These are phyloP conservation scores for Austrofundulus limnaeus DNA, from an alignment of 2,113 vertebrate species.

Conservation along the genomic window DNA sequence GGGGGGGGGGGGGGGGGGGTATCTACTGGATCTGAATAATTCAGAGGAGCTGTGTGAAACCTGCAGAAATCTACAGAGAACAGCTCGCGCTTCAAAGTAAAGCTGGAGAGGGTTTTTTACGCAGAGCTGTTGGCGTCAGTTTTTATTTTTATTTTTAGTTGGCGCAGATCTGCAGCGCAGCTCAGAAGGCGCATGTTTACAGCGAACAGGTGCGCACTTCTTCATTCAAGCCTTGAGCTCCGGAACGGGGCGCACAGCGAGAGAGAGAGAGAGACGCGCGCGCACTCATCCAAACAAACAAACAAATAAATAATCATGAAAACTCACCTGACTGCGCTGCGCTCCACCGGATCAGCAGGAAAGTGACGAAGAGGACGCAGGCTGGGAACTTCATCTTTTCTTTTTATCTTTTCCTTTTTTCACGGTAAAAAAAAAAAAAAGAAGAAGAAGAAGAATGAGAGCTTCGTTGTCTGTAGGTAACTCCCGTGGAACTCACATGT, in stretches of 20 bases:
- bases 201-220: too few relatives aligned
- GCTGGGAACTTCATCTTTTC: constrained; percentile 74
- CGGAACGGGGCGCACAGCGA: not conserved
- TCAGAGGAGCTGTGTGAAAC: constrained; percentile 7
- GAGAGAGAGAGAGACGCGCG: too few relatives aligned
- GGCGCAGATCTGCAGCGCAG: too few relatives aligned
- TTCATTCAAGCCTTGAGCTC: not conserved
- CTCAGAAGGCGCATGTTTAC: too few relatives aligned
- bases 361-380: constrained; percentile 68
- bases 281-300: not conserved
- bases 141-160: constrained; percentile 14
- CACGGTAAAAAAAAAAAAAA: too few relatives aligned
- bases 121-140: constrained; percentile 3
- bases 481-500: constrained; percentile 77
- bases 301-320: too few relatives aligned
- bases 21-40: constrained; percentile 53
- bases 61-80: constrained; percentile 22
- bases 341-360: constrained; percentile 58
- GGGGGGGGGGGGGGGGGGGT: constrained; percentile 31
- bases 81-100: too few relatives aligned
- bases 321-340: constrained; percentile 79
- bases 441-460: too few relatives aligned
- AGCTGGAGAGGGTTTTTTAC: constrained; percentile 43
- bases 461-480: constrained; percentile 50
- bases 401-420: too few relatives aligned